Base-by-base conservation (phyloP, 92 coral and sea anemone genomes). In the Epizoanthus illoricatus region DNA sequence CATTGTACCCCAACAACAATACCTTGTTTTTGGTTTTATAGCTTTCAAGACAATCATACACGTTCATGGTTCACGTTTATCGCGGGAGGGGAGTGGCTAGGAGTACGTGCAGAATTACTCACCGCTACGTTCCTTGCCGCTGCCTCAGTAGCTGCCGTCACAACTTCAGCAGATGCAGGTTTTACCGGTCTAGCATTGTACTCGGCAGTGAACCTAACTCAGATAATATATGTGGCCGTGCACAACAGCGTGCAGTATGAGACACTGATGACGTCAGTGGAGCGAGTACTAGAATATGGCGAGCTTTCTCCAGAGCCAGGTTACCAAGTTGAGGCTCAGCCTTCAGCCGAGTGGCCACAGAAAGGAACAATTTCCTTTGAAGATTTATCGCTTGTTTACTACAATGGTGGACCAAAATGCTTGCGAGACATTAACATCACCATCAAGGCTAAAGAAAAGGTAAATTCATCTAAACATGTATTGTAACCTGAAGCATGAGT, bases 161-260 rank as follows among this genome's bases (percentile, higher is more conserved):
- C 82, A 5, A 76, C 82, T 9, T 76, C 82, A n/a, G 82, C 82
- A 76, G 82, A 76, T 56, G 82, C 82, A 10, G 82, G 82, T 61
- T 76, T 76, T 36, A 76, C 82, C 0, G 82, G 82, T 3, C 82
- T 76, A 24, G 82, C 60, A 2, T 70, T 76, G 39, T 76, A 76
- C 82, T 76, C 82, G 11, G 82, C 82, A 42, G 82, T 76, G 70
- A 76, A 76, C 20, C 82, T 76, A 41, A 76, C 82, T 2, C 82
- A 76, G 71, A 76, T 76, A 21, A 76, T 76, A 42, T 76, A 76
- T 42, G 82, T 76, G 11, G 82, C 82, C 19, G 82, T 76, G 2
- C 82, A 76, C 21, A 76, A 76, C 59, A 76, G 82, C 39, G 82
- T 76, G 41, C 82, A 76, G 60, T 76, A 41, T 41, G 82, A 76